Evolutionary conservation across 2,888 invertebrate species (phyloP).

Genomic region (Pinctada fucata): DNA sequence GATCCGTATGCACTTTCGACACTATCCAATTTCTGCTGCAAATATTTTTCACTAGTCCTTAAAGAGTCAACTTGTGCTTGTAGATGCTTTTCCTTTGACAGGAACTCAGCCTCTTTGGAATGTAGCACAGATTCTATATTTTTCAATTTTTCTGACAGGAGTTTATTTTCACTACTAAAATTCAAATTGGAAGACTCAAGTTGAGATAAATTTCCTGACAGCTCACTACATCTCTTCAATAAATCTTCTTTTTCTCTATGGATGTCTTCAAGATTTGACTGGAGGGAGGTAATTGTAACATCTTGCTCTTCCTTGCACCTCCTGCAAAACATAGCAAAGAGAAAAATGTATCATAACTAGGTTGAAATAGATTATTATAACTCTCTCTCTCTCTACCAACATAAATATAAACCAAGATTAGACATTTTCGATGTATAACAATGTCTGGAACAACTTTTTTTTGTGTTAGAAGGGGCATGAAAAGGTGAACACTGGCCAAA

Average conservation of each 20-base stretch:
- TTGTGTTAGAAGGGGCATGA: too few species aligned
- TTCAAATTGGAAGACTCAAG: background rate
- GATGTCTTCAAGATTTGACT: background rate
- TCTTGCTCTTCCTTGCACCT: background rate
- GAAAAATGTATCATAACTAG: too few species aligned
- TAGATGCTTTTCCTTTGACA: background rate
- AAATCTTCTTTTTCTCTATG: background rate
- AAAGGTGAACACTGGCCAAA: too few species aligned
- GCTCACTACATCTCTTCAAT: background rate
- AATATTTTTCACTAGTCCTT: background rate
- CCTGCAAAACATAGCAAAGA: background rate
- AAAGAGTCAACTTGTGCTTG: background rate
- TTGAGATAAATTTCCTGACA: background rate
- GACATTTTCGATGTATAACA: too few species aligned
- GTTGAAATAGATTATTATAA: too few species aligned
- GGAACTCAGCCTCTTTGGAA: background rate
- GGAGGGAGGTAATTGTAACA: background rate
- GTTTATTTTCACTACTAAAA: background rate
- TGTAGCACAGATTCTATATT: background rate
- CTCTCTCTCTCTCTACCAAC: too few species aligned
- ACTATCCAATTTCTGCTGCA: background rate
- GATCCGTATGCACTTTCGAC: background rate
- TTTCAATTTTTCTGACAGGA: background rate
- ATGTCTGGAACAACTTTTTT: too few species aligned
- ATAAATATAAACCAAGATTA: too few species aligned